Evolutionary conservation across 1,140 invertebrate species (phyloP), one percentile per base, ranked within the genome.

Genomic region (Lordiphosa collinella): DNA sequence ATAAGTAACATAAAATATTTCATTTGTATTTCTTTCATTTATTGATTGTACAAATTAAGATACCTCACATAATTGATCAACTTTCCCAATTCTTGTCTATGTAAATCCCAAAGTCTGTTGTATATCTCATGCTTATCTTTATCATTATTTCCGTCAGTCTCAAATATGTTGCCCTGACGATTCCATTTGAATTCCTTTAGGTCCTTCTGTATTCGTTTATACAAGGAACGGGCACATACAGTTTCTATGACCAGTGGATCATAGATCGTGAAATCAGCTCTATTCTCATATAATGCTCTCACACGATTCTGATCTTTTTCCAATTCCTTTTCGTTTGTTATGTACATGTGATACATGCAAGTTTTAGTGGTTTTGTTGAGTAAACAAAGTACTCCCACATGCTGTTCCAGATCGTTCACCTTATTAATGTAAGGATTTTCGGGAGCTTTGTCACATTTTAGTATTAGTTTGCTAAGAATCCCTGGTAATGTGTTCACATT

Each of bases 21-120:
- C 4, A 22, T 22, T 22, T 22, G 0, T 22, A 5, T 4, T 22
- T 12, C 13, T 6, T n/a, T 6, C 10, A 14, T n/a, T 48, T 53
- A 8, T 36, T 62, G 25, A 40, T 54, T 1, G 58, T 54, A 9
- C 6, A 44, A 35, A 13, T 49, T 52, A 8, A 64, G 7, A 1
- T 62, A 65, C 31, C 54, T 65, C 1, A 36, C 14, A 12, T 41
- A 62, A 25, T 62, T 64, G 1, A 64, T 31, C 1, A 64, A 7
- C 10, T 54, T 61, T 12, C n/a, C 40, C 18, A 34, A 4, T 48
- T 64, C 57, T 11, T 22, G n/a, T 4, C 14, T 9, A 4, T 41
- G 6, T 7, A 43, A 6, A 1, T 14, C 1, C 5, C 31, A 31
- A 8, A 64, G 14, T n/a, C 7, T 46, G 0, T 14, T 2, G 0